Evolutionary conservation across 2,888 invertebrate species (phyloP), one percentile per base, ranked within the genome.

Genomic region (Empis livida): DNA sequence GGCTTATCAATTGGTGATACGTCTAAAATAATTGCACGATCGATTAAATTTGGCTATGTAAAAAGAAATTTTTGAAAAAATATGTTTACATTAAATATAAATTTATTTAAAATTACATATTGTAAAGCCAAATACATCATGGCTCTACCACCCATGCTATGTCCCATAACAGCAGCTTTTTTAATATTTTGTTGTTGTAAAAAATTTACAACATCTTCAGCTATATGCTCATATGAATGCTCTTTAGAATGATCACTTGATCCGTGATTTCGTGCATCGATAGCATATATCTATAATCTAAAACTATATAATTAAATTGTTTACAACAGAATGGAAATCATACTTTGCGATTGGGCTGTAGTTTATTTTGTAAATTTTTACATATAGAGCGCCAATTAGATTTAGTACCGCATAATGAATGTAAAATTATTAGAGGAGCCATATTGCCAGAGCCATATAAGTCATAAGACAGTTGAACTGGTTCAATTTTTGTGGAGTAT

Each of bases 211-310:
- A 94, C 61, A 68, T 96, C 96, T 46, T 72, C 73, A 0, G 83
- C 80, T 75, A 94, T 78, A 37, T 90, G 76, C 10, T 27, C 67
- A 61, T 92, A 94, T 23, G 74, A 77, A 68, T 91, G 85, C 0
- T 79, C 74, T 0, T 73, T 56, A 0, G 79, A 72, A 63, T 93
- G 93, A 1, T 87, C 84, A 61, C 94, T 94, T 52, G 92, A 90
- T 0, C 96, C 96, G 68, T 97, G 97, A 70, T 97, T 96, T 62
- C 96, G 76, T 8, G 88, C 84, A 71, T 97, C 97, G 32, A 94
- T 75, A 8, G 84, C 48, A 32, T 56, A 63, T n/a, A 66, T 54
- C 63, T 65, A n/a, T n/a, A n/a, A n/a, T n/a, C n/a, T n/a, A n/a
- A n/a, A n/a, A n/a, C n/a, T n/a, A n/a, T n/a, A n/a, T n/a, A n/a